These are phyloP conservation scores for Sipha maydis DNA, from an alignment of 2,888 invertebrate genomes.

Conservation along the genomic window DNA sequence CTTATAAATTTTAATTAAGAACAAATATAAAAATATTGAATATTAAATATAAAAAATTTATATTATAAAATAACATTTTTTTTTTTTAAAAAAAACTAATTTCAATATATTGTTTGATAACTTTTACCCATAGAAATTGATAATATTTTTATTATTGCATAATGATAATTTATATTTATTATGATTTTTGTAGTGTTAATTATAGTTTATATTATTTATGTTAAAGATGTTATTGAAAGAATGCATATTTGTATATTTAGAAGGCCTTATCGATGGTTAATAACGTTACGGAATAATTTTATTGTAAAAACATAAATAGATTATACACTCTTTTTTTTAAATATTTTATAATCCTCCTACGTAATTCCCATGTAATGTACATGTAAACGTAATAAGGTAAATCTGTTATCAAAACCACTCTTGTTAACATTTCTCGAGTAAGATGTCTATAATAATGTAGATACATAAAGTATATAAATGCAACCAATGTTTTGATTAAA, in stretches of 20 bases:
- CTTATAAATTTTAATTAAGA: too few relatives aligned
- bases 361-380: neutral
- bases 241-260: neutral
- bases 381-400: slow-evolving; percentile 5
- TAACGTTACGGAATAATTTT: neutral
- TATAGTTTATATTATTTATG: neutral
- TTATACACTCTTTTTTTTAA: neutral
- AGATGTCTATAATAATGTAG: neutral
- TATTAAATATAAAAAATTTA: neutral
- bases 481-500: too few relatives aligned
- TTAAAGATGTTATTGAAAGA: neutral
- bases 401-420: slow-evolving; percentile 45
- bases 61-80: neutral
- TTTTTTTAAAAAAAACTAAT: neutral
- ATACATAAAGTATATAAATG: too few relatives aligned
- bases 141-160: neutral
- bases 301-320: neutral
- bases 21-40: neutral
- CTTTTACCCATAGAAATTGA: too few relatives aligned
- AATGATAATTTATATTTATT: neutral
- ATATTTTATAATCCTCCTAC: neutral
- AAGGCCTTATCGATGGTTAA: neutral
- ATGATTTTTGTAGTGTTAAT: too few relatives aligned
- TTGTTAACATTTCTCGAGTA: slow-evolving; percentile 4
- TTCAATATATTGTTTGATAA: neutral